A percentile compares a stretch with the other conserved stretches of the same genome.
Evolutionary conservation across 2,113 vertebrate species (phyloP).

Genomic region (Myanophis thanlyinensis): DNA sequence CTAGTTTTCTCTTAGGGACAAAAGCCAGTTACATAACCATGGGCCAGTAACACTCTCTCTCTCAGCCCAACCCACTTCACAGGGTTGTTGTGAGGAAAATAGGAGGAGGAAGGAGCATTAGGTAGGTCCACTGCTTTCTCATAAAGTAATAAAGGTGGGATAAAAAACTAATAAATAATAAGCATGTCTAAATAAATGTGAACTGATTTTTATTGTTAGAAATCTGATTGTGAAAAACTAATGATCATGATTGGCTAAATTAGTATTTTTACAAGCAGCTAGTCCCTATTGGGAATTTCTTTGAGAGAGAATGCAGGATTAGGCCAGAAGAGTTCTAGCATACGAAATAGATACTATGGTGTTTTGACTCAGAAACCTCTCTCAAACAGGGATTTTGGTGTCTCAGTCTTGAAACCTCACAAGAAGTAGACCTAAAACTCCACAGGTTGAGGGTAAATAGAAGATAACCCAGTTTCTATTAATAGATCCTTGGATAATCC

Average conservation of each 20-base stretch:
- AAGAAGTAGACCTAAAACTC: neutral
- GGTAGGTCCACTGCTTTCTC: too few relatives aligned
- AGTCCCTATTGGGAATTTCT: neutral
- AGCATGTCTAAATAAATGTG: neutral
- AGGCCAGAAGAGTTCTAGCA: neutral
- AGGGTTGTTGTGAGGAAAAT: too few relatives aligned
- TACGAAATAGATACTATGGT: neutral
- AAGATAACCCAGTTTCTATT: neutral
- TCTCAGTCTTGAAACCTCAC: neutral
- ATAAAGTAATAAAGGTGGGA: too few relatives aligned
- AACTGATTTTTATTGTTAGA: neutral
- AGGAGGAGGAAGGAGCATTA: too few relatives aligned
- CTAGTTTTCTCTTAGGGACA: too few relatives aligned
- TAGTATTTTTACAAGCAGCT: neutral
- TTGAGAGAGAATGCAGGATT: neutral
- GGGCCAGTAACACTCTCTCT: too few relatives aligned
- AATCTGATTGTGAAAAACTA: neutral
- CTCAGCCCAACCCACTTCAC: too few relatives aligned
- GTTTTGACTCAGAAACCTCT: neutral
- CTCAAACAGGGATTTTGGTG: neutral
- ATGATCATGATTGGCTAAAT: neutral
- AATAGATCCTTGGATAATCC: neutral
- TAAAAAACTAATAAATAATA: neutral
- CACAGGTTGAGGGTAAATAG: neutral
- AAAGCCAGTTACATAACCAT: too few relatives aligned